A percentile compares a stretch with the other conserved stretches of the same genome.
phyloP scores from a whole-genome alignment of 2,797 vertebrate genomes.

The Knipowitschia caucasica region DNA sequence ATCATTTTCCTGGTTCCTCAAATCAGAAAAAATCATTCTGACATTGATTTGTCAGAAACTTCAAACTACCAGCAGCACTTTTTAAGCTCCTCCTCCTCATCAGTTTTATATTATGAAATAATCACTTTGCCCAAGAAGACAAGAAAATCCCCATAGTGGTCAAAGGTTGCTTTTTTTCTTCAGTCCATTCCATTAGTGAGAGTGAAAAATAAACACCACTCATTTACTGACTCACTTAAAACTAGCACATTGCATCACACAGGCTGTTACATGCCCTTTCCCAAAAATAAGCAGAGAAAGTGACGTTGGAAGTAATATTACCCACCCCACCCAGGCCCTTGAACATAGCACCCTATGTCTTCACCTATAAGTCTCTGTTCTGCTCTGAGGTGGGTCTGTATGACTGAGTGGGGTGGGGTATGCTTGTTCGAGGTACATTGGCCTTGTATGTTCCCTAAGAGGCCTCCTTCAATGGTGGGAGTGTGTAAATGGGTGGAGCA shows the following conservation, averaged over 20 bases:
- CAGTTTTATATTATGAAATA: conserved; percentile 79
- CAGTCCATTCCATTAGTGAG: conserved; percentile 61
- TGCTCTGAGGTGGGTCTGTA: conserved; percentile 40
- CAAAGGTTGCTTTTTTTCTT: conserved; percentile 55
- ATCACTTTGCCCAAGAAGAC: conserved; percentile 63
- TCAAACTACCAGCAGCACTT: conserved; percentile 45
- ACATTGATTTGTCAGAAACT: conserved; percentile 46
- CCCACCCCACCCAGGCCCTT: conserved; percentile 60
- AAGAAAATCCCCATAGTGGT: conserved; percentile 74
- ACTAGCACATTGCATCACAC: conserved; percentile 63
- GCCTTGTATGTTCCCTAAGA: conserved; percentile 37
- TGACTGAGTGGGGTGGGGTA: conserved; percentile 44
- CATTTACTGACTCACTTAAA: conserved; percentile 61
- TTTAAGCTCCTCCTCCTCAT: conserved; percentile 59
- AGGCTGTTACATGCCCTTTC: conserved; percentile 48
- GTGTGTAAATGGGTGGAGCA: conserved; percentile 57
- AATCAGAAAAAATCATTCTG: conserved; percentile 34
- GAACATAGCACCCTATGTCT: conserved; percentile 58
- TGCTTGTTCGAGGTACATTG: conserved; percentile 30
- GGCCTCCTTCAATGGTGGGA: conserved; percentile 49
- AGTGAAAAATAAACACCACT: conserved; percentile 72
- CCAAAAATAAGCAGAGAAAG: conserved; percentile 68
- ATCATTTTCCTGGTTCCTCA: conserved; percentile 30
- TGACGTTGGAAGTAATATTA: conserved; percentile 52
- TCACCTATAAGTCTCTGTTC: conserved; percentile 56